Conservation (phyloP, 2,888 invertebrate species). For the Tiliacea aurago region DNA sequence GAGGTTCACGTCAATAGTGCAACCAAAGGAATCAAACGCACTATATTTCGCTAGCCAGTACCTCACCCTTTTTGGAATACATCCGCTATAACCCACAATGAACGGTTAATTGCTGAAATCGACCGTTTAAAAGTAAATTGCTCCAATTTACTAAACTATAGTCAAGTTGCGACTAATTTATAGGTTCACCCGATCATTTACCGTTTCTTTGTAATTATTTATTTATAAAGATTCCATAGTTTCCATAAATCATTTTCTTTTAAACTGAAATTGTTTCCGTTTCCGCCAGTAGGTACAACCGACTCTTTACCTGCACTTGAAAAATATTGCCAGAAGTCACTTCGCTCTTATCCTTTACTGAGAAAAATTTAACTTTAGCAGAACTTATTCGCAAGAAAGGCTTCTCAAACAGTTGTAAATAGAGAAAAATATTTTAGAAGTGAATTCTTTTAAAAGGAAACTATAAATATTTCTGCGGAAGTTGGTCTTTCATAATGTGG, state of each 20-base stretch:
- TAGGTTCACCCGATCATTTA: slow-evolving; percentile 14
- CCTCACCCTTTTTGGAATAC: background rate
- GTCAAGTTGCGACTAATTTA: slow-evolving; percentile 10
- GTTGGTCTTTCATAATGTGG: slow-evolving; percentile 5
- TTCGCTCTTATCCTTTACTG: slow-evolving; percentile 28
- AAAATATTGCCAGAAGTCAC: slow-evolving; percentile 55
- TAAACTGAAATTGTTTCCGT: slow-evolving; percentile 25
- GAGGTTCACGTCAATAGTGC: background rate
- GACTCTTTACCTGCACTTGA: slow-evolving; percentile 31
- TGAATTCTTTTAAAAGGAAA: slow-evolving; percentile 43
- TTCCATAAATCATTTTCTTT: background rate
- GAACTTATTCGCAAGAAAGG: slow-evolving; percentile 49
- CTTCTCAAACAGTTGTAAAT: slow-evolving; percentile 43
- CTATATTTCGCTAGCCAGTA: background rate
- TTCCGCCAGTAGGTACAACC: slow-evolving; percentile 19
- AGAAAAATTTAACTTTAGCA: slow-evolving; percentile 46
- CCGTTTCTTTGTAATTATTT: slow-evolving; percentile 19
- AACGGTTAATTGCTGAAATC: slow-evolving; percentile 11
- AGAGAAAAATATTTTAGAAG: slow-evolving; percentile 45
- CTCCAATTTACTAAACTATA: slow-evolving; percentile 30
- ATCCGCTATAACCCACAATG: background rate
- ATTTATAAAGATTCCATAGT: background rate
- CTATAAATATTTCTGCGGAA: slow-evolving; percentile 24
- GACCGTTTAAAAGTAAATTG: slow-evolving; percentile 24
- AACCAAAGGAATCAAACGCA: background rate